These are phyloP conservation scores for Polyploca ridens DNA, from an alignment of 2,888 invertebrate genomes.

Conservation along the genomic window DNA sequence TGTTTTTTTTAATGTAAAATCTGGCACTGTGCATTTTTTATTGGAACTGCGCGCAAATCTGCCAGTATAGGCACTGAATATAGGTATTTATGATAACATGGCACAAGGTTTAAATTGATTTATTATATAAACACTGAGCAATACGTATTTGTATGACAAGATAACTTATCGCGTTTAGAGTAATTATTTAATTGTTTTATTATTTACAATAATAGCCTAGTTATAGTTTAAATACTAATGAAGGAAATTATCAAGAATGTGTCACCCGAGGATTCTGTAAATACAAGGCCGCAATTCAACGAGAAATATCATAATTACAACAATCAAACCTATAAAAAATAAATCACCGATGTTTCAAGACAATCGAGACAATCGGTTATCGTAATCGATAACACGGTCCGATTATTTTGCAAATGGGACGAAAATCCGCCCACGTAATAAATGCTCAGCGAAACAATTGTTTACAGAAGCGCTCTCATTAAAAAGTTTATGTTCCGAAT, in stretches of 20 bases:
- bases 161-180: neutral
- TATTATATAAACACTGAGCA: neutral
- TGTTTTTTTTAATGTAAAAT: no score
- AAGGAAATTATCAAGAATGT: neutral
- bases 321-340: slow-evolving; percentile 8
- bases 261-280: no score
- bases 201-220: slow-evolving; percentile 6
- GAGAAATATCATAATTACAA: neutral
- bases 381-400: slow-evolving; percentile 7
- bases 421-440: neutral
- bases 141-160: neutral
- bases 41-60: neutral
- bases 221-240: neutral
- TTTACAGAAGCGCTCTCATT: slow-evolving; percentile 8
- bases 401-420: neutral
- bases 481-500: slow-evolving; percentile 6
- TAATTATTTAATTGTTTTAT: slow-evolving; percentile 9
- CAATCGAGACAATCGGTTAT: neutral
- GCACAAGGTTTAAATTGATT: neutral
- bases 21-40: no score
- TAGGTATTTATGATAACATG: neutral
- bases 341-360: neutral
- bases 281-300: neutral
- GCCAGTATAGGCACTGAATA: neutral
- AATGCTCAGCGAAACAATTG: slow-evolving; percentile 5